Conservation (phyloP, 2,888 invertebrate genomes). For the Gibbula magus region DNA sequence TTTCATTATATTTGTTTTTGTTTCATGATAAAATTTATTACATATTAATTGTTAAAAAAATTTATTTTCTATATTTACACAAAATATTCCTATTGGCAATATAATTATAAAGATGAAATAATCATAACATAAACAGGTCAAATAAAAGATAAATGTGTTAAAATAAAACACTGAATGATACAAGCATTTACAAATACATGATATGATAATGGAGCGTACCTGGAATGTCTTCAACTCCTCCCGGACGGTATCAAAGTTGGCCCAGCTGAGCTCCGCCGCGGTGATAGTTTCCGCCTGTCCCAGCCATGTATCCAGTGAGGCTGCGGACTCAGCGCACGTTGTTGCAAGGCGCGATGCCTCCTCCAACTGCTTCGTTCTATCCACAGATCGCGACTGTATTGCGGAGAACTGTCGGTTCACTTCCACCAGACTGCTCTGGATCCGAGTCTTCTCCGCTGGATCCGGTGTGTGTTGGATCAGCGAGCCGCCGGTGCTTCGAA, state of each 20-base stretch:
- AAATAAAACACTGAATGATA: no score
- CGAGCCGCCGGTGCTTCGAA: conserved; percentile 63
- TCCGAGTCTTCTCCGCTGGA: conserved; percentile 58
- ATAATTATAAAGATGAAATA: no score
- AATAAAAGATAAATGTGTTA: no score
- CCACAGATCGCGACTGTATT: conserved; percentile 55
- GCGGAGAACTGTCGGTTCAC: conserved; percentile 62
- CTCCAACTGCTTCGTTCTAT: conserved; percentile 56
- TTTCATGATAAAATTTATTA: no score
- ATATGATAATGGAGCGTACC: conserved; percentile 42
- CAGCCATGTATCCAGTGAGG: conserved; percentile 56
- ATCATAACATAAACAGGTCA: no score
- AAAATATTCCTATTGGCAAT: no score
- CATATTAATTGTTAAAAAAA: no score
- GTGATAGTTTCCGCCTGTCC: conserved; percentile 52
- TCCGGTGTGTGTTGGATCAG: conserved; percentile 60
- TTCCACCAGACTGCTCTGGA: conserved; percentile 60
- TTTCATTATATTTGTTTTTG: no score
- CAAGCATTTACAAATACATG: no score
- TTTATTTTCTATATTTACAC: no score
- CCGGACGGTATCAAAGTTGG: conserved; percentile 55
- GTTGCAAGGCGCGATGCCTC: conserved; percentile 60
- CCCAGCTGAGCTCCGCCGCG: conserved; percentile 50
- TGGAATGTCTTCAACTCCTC: conserved; percentile 58
- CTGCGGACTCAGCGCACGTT: conserved; percentile 56